Conservation (phyloP, 2,797 vertebrate genomes). For the Pelochelys cantorii region DNA sequence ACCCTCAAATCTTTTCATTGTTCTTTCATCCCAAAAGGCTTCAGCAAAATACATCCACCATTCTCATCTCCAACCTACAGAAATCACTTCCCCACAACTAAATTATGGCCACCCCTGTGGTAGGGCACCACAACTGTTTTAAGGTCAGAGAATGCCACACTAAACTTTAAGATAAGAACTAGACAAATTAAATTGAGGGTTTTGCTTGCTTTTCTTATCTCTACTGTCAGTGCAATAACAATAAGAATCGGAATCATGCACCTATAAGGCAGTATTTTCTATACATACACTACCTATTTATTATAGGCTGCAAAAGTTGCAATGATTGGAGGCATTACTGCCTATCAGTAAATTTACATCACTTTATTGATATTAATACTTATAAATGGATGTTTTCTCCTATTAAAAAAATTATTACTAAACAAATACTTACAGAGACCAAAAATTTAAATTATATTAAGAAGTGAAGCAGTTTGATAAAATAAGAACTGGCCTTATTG, state of each 20-base stretch:
- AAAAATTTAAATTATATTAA: neutral
- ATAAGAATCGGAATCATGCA: neutral
- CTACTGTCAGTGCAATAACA: neutral
- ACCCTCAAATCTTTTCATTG: neutral
- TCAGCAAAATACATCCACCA: neutral
- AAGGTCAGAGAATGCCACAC: neutral
- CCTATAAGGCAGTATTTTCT: neutral
- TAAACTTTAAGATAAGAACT: neutral
- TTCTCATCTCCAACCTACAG: neutral
- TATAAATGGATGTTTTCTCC: neutral
- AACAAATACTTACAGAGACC: neutral
- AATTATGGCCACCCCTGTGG: neutral
- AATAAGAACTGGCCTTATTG: neutral
- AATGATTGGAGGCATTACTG: neutral
- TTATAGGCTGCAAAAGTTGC: neutral
- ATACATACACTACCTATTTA: neutral
- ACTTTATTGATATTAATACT: neutral
- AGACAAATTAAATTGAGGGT: neutral
- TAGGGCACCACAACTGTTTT: neutral
- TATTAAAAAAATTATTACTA: neutral
- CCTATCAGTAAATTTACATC: neutral
- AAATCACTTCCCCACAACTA: neutral
- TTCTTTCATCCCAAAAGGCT: slow-evolving; percentile 27
- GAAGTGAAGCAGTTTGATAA: neutral
- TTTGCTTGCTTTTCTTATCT: neutral